phyloP scores from a whole-genome alignment of 2,797 vertebrate genomes.

The Mormyrus proboscirostris region DNA sequence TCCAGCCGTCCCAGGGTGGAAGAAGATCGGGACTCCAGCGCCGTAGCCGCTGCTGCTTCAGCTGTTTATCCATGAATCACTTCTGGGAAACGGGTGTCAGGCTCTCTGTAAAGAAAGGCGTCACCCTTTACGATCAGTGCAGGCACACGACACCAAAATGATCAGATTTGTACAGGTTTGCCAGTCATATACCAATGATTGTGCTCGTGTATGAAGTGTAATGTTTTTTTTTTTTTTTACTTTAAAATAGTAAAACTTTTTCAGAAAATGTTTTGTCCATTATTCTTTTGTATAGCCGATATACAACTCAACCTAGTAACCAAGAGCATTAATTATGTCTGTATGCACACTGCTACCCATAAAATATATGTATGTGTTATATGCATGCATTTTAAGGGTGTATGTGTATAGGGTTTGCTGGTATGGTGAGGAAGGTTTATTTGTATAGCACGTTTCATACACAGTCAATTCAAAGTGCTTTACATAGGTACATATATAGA shows the following conservation, averaged over 20 bases:
- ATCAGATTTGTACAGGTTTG: neutral
- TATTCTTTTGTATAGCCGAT: neutral
- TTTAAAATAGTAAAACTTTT: constrained; percentile 1
- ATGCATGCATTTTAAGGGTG: neutral
- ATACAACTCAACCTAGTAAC: neutral
- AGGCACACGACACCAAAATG: neutral
- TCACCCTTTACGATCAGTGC: neutral
- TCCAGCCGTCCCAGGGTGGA: neutral
- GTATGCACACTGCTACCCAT: neutral
- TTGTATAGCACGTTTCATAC: neutral
- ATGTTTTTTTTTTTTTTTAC: neutral
- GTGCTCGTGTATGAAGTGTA: neutral
- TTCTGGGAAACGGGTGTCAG: neutral
- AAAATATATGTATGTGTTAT: neutral
- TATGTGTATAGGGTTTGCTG: neutral
- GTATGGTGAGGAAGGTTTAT: neutral
- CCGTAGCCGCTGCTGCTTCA: neutral
- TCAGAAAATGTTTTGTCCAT: neutral
- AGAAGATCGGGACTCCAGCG: neutral
- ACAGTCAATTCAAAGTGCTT: neutral
- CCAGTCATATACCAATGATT: neutral
- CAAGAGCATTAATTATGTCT: neutral
- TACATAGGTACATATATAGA: neutral
- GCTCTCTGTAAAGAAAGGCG: neutral
- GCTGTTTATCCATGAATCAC: neutral